Conservation (phyloP, 1,140 invertebrate genomes). For the Macrobrachium rosenbergii region DNA sequence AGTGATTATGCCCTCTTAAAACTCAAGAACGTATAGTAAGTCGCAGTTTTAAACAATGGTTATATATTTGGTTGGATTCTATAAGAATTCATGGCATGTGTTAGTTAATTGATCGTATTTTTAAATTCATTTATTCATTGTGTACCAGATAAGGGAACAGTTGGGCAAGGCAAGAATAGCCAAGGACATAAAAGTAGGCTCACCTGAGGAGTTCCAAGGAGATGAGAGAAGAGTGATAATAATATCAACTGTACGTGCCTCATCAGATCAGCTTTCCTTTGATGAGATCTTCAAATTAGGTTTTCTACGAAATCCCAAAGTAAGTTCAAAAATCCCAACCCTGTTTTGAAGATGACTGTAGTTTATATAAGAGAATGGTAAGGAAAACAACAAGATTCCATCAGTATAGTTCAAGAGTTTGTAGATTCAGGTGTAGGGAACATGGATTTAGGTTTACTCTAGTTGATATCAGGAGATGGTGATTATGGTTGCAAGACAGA, state of each 20-base stretch:
- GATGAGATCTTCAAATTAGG: slow-evolving; percentile 54
- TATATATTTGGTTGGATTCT: no score
- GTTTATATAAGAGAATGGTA: slow-evolving; percentile 71
- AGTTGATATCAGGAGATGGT: no score
- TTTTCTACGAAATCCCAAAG: slow-evolving; percentile 59
- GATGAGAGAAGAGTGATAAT: slow-evolving; percentile 90
- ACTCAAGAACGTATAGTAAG: no score
- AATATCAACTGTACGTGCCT: slow-evolving; percentile 85
- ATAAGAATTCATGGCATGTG: not conserved
- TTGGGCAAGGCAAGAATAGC: not conserved
- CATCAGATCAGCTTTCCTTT: slow-evolving; percentile 33
- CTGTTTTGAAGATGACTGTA: not conserved
- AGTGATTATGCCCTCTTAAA: no score
- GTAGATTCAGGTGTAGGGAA: no score
- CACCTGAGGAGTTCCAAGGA: slow-evolving; percentile 97
- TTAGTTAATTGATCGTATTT: not conserved
- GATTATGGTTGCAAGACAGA: no score
- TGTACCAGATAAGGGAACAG: slow-evolving; percentile 17
- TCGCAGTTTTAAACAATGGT: no score
- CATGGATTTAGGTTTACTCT: no score
- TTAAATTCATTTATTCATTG: not conserved
- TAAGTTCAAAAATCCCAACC: not conserved
- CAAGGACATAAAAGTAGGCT: slow-evolving; percentile 79
- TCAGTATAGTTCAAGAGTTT: no score
- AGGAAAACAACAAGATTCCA: no score